Conservation (phyloP, 2,888 invertebrate species). For the Muscina levida region DNA sequence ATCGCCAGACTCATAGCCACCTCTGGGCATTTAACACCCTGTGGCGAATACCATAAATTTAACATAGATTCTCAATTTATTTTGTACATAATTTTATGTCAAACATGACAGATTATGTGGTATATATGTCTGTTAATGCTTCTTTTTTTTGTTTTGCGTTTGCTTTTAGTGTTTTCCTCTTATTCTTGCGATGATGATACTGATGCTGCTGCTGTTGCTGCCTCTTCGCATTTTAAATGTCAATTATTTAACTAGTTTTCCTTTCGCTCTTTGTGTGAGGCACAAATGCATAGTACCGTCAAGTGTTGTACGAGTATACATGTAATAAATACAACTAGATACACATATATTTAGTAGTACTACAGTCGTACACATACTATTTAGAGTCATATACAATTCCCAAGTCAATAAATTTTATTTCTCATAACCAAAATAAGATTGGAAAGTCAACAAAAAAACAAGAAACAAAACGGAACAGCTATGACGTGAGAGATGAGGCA, state of each 20-base stretch:
- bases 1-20: too few species aligned
- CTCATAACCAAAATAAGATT: constrained; percentile 4
- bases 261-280: not conserved
- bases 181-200: too few species aligned
- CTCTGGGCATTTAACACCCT: not conserved
- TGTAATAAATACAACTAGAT: not conserved
- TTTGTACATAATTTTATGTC: constrained; percentile 26
- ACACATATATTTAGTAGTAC: not conserved
- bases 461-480: too few species aligned
- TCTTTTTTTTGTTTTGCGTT: not conserved
- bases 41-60: not conserved
- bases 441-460: too few species aligned
- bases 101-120: constrained; percentile 45
- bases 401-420: constrained; percentile 32
- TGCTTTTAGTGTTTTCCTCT: constrained; percentile 35
- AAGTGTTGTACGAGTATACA: constrained; percentile 43
- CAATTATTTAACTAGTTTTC: constrained; percentile 51
- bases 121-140: not conserved
- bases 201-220: too few species aligned
- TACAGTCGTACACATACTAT: not conserved
- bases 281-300: not conserved
- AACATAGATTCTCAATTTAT: constrained; percentile 26
- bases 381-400: constrained; percentile 45
- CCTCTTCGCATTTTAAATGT: constrained; percentile 55
- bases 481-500: too few species aligned